Evolutionary conservation across 1,140 invertebrate species (phyloP), one percentile per base, ranked within the genome.

Genomic region (Parapsyche elsis): DNA sequence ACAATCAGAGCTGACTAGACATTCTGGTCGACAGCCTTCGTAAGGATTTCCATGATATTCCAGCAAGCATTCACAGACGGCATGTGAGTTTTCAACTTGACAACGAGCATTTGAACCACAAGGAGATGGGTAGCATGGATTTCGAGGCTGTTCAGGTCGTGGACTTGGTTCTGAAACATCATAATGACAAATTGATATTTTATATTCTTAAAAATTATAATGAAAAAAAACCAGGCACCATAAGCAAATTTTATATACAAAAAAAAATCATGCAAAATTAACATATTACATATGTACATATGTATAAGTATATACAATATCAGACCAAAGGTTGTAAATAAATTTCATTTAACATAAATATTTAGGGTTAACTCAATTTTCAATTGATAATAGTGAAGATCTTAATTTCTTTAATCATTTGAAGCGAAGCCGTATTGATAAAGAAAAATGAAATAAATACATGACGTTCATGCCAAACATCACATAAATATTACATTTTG

Each of bases 41-140:
- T 94, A 94, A 0, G 95, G 95, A 87, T 96, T 95, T 38, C 95
- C 96, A 83, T 93, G 92, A 84, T 94, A 95, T 38, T 93, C 92
- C 9, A 91, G 89, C 53, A 93, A 83, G 85, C 95, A 95, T 79
- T 92, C 90, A 83, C 94, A 95, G 5, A 92, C 87, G 0, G 92
- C 91, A 44, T 88, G 59, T 84, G 10, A 87, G 83, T 76, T 88
- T 44, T 83, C 83, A 38, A 89, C 91, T 24, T 89, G 89, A 81
- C 94, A 95, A 81, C 91, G 87, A 0, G 94, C 91, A 85, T 94
- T 94, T 5, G 91, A 87, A 77, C 94, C 94, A 84, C 94, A 95
- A 0, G 94, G 94, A 21, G 93, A 94, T 19, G 93, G 93, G 75
- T 90, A 86, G 84, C 94, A 95, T 0, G 93, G 93, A 80, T 91